Evolutionary conservation across 2,888 invertebrate species (phyloP).

Genomic region (Notodonta dromedarius): DNA sequence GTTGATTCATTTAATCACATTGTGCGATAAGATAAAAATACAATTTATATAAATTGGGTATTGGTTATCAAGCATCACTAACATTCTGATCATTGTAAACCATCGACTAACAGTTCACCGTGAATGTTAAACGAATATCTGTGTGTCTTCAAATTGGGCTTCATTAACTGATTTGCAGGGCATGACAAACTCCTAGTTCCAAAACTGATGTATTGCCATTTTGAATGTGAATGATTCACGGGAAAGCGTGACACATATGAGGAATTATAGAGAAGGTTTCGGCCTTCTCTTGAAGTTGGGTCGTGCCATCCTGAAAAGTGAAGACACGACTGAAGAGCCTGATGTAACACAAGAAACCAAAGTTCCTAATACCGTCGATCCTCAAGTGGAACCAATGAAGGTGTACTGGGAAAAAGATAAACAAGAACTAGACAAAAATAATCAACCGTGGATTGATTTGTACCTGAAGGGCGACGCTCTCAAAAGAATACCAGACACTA

Average conservation of each 20-base stretch:
- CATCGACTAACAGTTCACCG: slow-evolving; percentile 64
- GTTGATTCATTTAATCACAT: slow-evolving; percentile 61
- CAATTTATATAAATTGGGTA: slow-evolving; percentile 54
- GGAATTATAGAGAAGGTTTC: slow-evolving; percentile 74
- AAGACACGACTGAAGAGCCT: slow-evolving; percentile 55
- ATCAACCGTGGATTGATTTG: slow-evolving; percentile 70
- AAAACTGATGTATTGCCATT: slow-evolving; percentile 69
- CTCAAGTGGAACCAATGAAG: slow-evolving; percentile 69
- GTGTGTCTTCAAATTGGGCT: slow-evolving; percentile 83
- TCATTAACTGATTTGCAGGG: slow-evolving; percentile 84
- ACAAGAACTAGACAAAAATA: slow-evolving; percentile 56
- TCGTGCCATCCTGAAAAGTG: slow-evolving; percentile 55
- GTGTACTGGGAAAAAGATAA: slow-evolving; percentile 79
- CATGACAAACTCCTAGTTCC: slow-evolving; percentile 73
- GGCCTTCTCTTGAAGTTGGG: slow-evolving; percentile 73
- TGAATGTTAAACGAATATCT: slow-evolving; percentile 73
- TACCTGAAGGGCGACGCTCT: slow-evolving; percentile 65
- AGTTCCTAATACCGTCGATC: slow-evolving; percentile 35
- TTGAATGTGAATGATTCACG: slow-evolving; percentile 69
- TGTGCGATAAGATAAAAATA: slow-evolving; percentile 66
- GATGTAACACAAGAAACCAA: slow-evolving; percentile 44
- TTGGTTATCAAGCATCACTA: slow-evolving; percentile 58
- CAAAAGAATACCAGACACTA: slow-evolving; percentile 72
- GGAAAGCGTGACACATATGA: slow-evolving; percentile 73
- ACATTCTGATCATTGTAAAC: slow-evolving; percentile 47